Percentiles rank a stretch among this genome's conserved stretches.
These are phyloP conservation scores for Ochropleura plecta DNA, from an alignment of 2,888 invertebrate genomes.

Conservation along the genomic window DNA sequence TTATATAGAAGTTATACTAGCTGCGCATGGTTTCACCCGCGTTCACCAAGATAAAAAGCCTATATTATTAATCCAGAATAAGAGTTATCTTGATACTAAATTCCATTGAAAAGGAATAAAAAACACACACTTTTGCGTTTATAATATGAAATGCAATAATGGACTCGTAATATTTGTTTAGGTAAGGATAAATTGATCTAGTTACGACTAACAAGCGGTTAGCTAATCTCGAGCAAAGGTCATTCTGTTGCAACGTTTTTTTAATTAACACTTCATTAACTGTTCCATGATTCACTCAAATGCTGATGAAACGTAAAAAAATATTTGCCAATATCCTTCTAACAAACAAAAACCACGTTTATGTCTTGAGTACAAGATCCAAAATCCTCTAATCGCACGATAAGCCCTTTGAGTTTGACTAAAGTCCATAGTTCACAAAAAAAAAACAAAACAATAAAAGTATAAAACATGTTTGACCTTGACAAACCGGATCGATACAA, in stretches of 20 bases:
- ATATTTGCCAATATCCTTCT: not conserved
- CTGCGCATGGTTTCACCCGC: no score
- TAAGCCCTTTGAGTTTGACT: not conserved
- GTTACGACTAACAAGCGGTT: not conserved
- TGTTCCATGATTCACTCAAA: slow-evolving; percentile 1
- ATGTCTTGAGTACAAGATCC: not conserved
- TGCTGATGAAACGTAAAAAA: not conserved
- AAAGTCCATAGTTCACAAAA: not conserved
- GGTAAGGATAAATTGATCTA: not conserved
- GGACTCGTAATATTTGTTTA: not conserved
- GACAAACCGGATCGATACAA: slow-evolving; percentile 20
- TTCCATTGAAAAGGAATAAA: no score
- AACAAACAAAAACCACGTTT: not conserved
- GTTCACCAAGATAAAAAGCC: no score
- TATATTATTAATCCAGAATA: no score
- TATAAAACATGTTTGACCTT: slow-evolving; percentile 21
- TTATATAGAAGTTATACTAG: no score
- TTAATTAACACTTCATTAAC: not conserved
- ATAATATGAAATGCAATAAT: no score
- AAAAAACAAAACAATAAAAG: not conserved
- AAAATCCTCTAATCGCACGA: not conserved
- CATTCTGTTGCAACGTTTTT: not conserved
- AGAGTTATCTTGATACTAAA: no score
- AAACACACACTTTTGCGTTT: no score
- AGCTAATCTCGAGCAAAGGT: not conserved